Conservation (phyloP, 2,888 invertebrate species). For the Hydrotaea cyrtoneurina region DNA sequence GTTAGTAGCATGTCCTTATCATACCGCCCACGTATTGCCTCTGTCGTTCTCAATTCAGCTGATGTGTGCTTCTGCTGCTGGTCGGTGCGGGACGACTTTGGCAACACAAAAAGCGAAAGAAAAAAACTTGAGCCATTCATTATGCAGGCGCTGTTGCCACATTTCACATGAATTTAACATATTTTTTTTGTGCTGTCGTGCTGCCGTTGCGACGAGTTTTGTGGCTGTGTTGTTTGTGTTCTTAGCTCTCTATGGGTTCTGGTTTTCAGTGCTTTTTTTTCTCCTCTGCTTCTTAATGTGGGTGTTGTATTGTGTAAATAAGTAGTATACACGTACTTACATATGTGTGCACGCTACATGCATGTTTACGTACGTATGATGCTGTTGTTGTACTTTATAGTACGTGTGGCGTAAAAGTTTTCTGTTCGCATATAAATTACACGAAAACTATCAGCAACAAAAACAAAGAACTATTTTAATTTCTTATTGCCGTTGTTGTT, state of each 20-base stretch:
- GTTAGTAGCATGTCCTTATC: constrained; percentile 7
- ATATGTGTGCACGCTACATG: constrained; percentile 20
- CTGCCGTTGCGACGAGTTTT: background rate
- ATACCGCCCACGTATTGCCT: constrained; percentile 4
- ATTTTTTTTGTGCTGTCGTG: constrained; percentile 11
- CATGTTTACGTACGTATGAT: background rate
- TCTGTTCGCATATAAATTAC: constrained; percentile 57
- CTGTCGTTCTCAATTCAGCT: background rate
- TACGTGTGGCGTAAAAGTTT: constrained; percentile 52
- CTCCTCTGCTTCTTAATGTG: constrained; percentile 45
- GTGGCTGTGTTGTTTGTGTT: constrained; percentile 22
- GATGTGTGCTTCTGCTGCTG: constrained; percentile 4
- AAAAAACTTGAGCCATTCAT: constrained; percentile 65
- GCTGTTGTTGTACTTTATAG: constrained; percentile 30
- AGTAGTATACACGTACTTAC: constrained; percentile 27
- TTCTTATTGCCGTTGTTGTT: background rate
- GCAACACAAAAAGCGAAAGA: constrained; percentile 13
- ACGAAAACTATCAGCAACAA: constrained; percentile 38
- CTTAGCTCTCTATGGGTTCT: constrained; percentile 41
- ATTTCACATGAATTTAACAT: constrained; percentile 53
- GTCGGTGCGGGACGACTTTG: constrained; percentile 23
- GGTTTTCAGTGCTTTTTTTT: constrained; percentile 5
- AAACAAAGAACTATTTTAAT: constrained; percentile 9
- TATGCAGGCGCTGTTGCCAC: constrained; percentile 65
- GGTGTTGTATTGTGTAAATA: constrained; percentile 48